Conservation (phyloP, 1,140 invertebrate species). For the Tetramorium simillimum region DNA sequence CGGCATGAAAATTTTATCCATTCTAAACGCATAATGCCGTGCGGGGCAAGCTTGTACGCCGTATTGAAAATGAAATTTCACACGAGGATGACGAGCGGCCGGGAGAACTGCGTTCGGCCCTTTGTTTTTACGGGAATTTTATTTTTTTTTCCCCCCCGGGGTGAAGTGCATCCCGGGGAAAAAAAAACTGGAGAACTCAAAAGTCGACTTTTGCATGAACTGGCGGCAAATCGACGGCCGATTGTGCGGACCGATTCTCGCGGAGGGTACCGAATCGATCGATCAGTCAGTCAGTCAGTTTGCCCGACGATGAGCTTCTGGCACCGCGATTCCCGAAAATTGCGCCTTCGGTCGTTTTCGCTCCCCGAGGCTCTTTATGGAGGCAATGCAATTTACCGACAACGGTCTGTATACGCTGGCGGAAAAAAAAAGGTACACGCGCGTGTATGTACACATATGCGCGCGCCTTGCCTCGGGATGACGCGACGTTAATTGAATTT, state of each 20-base stretch:
- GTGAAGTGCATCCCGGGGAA: not conserved
- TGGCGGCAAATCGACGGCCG: conserved; percentile 38
- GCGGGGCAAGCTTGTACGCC: not conserved
- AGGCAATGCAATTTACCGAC: conserved; percentile 62
- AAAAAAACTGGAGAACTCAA: conserved; percentile 27
- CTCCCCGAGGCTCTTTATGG: conserved; percentile 48
- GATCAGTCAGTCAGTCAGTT: conserved; percentile 41
- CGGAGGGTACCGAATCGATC: conserved; percentile 18
- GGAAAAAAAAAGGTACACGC: conserved; percentile 9
- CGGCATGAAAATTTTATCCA: conserved; percentile 31
- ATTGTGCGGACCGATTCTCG: conserved; percentile 15
- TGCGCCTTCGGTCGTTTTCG: conserved; percentile 52
- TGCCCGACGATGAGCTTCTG: conserved; percentile 46
- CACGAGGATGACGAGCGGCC: conserved; percentile 7
- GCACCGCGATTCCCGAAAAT: conserved; percentile 44
- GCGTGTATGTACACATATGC: not conserved
- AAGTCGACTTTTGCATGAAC: conserved; percentile 33
- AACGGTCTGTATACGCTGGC: conserved; percentile 23
- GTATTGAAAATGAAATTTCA: conserved; percentile 42
- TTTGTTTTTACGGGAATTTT: conserved; percentile 36
- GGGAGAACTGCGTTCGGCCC: not conserved
- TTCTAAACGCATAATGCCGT: not conserved
- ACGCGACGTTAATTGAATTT: conserved; percentile 63
- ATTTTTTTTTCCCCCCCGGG: conserved; percentile 14
- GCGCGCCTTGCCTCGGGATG: conserved; percentile 14